Evolutionary conservation across 2,888 invertebrate species (phyloP).

Genomic region (Rhamphomyia laevipes): DNA sequence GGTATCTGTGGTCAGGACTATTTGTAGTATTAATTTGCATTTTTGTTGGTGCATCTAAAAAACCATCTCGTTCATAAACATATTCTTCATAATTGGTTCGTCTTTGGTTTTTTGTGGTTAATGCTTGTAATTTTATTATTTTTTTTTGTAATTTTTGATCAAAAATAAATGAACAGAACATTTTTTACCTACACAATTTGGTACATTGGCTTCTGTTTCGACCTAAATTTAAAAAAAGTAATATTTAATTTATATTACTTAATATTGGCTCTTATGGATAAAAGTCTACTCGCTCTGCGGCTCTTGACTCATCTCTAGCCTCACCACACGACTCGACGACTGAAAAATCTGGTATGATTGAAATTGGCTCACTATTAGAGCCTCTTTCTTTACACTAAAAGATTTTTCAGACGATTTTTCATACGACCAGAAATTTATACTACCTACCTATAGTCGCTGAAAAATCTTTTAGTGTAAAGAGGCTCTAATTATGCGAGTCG

Average conservation of each 20-base stretch:
- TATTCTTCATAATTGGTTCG: not conserved
- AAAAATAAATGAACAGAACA: constrained; percentile 2
- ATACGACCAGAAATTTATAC: no score
- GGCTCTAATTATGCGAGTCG: no score
- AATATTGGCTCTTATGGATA: constrained; percentile 22
- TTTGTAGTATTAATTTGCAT: constrained; percentile 52
- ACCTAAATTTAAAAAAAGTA: not conserved
- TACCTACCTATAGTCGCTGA: no score
- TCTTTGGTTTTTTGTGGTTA: not conserved
- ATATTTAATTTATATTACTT: not conserved
- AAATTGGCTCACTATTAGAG: constrained; percentile 12
- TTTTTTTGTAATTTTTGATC: constrained; percentile 3
- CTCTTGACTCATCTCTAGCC: no score
- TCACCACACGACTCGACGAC: no score
- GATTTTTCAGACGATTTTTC: no score
- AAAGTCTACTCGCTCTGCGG: constrained; percentile 28
- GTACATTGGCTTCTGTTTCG: not conserved
- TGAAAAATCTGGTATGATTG: no score
- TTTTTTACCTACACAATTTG: constrained; percentile 1
- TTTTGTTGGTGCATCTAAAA: not conserved
- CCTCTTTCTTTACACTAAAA: no score
- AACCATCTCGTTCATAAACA: not conserved
- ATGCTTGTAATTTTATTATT: not conserved
- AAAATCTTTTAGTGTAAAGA: no score
- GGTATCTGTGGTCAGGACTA: constrained; percentile 82